Evolutionary conservation across 2,888 invertebrate genomes (phyloP).

Genomic region (Hypsopygia costalis): DNA sequence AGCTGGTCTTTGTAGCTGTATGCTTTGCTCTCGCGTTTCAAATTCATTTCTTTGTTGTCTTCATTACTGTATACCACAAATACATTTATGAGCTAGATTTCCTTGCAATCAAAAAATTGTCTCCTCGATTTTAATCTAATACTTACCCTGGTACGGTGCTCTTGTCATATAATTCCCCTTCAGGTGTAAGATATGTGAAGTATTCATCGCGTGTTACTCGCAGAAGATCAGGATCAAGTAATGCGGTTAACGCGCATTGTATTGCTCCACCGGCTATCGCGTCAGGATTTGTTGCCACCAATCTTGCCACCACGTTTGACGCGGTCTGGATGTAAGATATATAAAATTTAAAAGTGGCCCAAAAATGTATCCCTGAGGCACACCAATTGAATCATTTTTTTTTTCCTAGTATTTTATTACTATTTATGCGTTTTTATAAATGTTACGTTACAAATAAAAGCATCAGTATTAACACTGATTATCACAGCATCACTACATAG

Average conservation of each 20-base stretch:
- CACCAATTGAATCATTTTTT: no score
- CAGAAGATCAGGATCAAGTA: constrained; percentile 84
- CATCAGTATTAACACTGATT: no score
- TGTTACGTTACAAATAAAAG: no score
- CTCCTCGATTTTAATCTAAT: no score
- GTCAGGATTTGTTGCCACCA: constrained; percentile 84
- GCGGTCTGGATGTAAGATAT: constrained; percentile 64
- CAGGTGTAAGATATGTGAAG: constrained; percentile 86
- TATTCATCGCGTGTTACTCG: constrained; percentile 85
- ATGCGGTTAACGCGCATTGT: constrained; percentile 77
- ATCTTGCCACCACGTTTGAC: constrained; percentile 86
- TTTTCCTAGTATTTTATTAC: no score
- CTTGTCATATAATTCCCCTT: constrained; percentile 95
- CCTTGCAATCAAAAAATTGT: no score
- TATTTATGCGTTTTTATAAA: no score
- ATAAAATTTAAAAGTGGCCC: constrained; percentile 2
- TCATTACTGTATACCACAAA: constrained; percentile 60
- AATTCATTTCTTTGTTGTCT: constrained; percentile 83
- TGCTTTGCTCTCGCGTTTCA: constrained; percentile 97
- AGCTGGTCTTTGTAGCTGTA: constrained; percentile 98
- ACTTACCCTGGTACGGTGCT: constrained; percentile 72
- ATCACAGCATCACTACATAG: no score
- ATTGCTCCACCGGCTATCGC: constrained; percentile 83
- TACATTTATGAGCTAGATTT: no score
- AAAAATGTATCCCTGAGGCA: not conserved